A percentile compares a stretch with the other conserved stretches of the same genome.
Evolutionary conservation across 2,888 invertebrate species (phyloP).

Genomic region (Harmothoe impar): DNA sequence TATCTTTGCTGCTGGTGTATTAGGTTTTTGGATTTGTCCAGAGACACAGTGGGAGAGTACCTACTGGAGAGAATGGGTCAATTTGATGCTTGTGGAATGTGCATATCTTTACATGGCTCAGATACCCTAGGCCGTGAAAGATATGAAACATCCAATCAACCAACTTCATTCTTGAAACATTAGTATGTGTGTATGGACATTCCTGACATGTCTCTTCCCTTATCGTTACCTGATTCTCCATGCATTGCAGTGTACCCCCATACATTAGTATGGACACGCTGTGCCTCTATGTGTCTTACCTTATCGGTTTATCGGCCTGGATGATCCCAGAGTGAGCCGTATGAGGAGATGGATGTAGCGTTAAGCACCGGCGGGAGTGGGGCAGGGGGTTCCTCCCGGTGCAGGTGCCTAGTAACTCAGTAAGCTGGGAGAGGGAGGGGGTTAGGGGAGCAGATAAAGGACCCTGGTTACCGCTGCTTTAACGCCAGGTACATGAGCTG

Average conservation of each 20-base stretch:
- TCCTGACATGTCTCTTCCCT: no score
- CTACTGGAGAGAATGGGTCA: no score
- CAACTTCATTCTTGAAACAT: no score
- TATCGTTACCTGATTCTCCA: no score
- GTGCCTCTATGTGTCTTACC: background rate
- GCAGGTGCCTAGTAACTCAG: slow-evolving; percentile 4
- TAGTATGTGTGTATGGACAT: no score
- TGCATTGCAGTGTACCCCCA: background rate
- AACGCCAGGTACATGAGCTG: background rate
- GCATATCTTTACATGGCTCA: no score
- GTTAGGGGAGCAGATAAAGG: background rate
- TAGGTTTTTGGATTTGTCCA: no score
- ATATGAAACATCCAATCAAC: no score
- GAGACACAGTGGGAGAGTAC: no score
- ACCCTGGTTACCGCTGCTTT: background rate
- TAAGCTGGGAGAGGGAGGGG: background rate
- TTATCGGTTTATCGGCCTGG: slow-evolving; percentile 15
- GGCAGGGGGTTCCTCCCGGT: background rate
- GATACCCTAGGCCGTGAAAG: no score
- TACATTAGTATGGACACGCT: background rate
- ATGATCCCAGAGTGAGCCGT: background rate
- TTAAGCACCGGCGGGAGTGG: background rate
- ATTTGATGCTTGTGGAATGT: no score
- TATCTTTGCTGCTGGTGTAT: no score
- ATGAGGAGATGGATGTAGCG: slow-evolving; percentile 26